A percentile compares a stretch with the other conserved stretches of the same genome.
Evolutionary conservation across 2,888 invertebrate genomes (phyloP).

Genomic region (Ceramica pisi): DNA sequence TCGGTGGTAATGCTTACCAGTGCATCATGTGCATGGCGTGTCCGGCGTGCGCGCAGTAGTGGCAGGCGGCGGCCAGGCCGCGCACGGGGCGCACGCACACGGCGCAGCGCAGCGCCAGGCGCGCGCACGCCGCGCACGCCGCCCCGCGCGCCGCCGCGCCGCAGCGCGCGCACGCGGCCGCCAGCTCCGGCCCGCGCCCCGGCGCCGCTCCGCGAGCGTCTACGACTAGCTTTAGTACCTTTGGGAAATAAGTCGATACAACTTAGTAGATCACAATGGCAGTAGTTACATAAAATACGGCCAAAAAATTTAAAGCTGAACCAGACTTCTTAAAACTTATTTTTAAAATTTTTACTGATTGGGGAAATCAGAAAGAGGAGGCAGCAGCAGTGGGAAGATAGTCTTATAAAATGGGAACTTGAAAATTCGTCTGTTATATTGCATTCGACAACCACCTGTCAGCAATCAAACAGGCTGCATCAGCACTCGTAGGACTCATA

Average conservation of each 20-base stretch:
- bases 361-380: too few species aligned
- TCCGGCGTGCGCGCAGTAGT: conserved; percentile 98
- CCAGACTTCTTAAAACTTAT: too few species aligned
- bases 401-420: too few species aligned
- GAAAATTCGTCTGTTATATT: too few species aligned
- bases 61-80: conserved; percentile 96
- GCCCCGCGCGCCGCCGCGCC: conserved; percentile 91
- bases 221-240: conserved; percentile 92
- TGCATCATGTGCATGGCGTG: conserved; percentile 95
- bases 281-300: too few species aligned
- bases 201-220: conserved; percentile 82
- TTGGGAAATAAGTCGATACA: conserved; percentile 48
- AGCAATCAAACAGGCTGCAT: too few species aligned
- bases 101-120: conserved; percentile 94
- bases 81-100: conserved; percentile 96
- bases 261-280: too few species aligned
- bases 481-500: too few species aligned
- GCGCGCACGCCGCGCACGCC: conserved; percentile 95
- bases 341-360: too few species aligned
- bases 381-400: too few species aligned
- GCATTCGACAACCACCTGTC: too few species aligned
- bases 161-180: conserved; percentile 94
- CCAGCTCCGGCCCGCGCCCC: conserved; percentile 92
- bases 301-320: too few species aligned
- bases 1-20: conserved; percentile 89